phyloP scores from a whole-genome alignment of 2,113 vertebrate genomes.

The Passerina amoena region DNA sequence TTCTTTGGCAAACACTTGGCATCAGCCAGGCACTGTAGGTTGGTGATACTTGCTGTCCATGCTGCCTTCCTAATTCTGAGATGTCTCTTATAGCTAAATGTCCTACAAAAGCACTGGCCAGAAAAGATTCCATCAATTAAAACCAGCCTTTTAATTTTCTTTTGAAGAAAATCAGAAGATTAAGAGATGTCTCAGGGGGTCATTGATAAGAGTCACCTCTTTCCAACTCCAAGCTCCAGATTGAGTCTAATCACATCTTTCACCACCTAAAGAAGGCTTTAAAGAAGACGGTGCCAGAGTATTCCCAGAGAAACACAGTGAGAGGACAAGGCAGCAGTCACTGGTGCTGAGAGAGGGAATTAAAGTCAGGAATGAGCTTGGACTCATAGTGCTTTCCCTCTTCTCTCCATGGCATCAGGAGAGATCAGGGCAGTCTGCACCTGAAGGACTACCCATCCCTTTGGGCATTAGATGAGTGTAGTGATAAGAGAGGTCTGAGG shows the following conservation, averaged over 20 bases:
- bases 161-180: background rate
- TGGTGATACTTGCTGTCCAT: background rate
- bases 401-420: background rate
- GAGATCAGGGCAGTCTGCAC: background rate
- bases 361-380: background rate
- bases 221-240: background rate
- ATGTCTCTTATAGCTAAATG: background rate
- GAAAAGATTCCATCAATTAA: background rate
- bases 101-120: background rate
- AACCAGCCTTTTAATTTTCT: slow-evolving; percentile 23
- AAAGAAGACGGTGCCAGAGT: background rate
- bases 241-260: background rate
- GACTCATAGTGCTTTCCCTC: background rate
- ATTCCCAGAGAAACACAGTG: background rate
- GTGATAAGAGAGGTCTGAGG: background rate
- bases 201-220: background rate
- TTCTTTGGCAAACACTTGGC: background rate
- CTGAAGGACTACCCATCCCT: background rate
- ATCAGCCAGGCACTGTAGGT: background rate
- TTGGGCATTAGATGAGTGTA: background rate
- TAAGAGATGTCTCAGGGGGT: background rate
- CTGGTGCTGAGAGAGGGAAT: background rate
- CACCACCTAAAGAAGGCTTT: background rate
- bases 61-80: background rate
- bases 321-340: background rate